Percentiles rank a stretch among this genome's conserved stretches.
Evolutionary conservation across 2,888 invertebrate species (phyloP).

Genomic region (Thera britannica): DNA sequence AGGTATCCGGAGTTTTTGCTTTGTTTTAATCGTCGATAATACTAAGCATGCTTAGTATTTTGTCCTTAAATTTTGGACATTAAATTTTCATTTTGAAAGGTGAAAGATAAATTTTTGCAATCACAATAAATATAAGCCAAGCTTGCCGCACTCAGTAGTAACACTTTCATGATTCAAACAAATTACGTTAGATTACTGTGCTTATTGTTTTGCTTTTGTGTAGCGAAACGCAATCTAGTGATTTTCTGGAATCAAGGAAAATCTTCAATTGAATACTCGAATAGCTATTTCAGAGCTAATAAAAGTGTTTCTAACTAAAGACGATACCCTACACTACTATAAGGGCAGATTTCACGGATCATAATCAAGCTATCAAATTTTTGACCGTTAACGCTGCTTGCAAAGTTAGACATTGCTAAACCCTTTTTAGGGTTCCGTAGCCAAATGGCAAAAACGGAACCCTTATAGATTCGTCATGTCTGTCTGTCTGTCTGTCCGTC

Average conservation of each 20-base stretch:
- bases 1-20: slow-evolving; percentile 24
- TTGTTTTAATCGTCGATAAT: neutral
- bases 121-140: slow-evolving; percentile 44
- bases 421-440: too few relatives aligned
- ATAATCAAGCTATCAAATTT: too few relatives aligned
- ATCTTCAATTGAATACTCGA: neutral
- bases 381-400: too few relatives aligned
- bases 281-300: too few relatives aligned
- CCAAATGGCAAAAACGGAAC: too few relatives aligned
- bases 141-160: slow-evolving; percentile 54
- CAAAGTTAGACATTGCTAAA: too few relatives aligned
- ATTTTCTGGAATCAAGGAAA: slow-evolving; percentile 5
- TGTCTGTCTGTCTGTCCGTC: too few relatives aligned
- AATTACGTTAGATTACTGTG: slow-evolving; percentile 56
- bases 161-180: slow-evolving; percentile 55
- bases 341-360: too few relatives aligned
- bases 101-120: slow-evolving; percentile 14
- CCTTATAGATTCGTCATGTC: too few relatives aligned
- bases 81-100: slow-evolving; percentile 1
- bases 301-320: too few relatives aligned
- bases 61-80: neutral
- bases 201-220: slow-evolving; percentile 33
- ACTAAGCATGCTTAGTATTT: neutral
- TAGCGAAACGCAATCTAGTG: slow-evolving; percentile 23
- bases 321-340: too few relatives aligned